phyloP scores from a whole-genome alignment of 2,113 vertebrate species.

The Cyprinodon tularosa region DNA sequence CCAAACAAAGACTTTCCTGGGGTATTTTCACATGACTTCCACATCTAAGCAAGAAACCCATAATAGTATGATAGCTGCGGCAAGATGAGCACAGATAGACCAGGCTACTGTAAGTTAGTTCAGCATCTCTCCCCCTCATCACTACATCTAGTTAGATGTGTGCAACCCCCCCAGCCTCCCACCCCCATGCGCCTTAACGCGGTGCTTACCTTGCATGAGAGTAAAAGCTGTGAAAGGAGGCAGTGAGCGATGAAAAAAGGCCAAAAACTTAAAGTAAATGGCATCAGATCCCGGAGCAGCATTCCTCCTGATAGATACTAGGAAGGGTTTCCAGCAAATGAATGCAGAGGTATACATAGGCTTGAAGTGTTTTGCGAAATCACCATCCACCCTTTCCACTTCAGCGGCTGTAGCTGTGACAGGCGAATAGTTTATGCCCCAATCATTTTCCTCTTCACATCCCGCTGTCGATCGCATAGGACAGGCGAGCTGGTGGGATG shows the following conservation, averaged over 20 bases:
- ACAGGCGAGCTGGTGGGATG: constrained; percentile 61
- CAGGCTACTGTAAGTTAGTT: background rate
- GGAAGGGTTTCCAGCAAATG: constrained; percentile 70
- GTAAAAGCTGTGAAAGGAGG: constrained; percentile 78
- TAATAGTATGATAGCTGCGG: background rate
- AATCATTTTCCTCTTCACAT: constrained; percentile 71
- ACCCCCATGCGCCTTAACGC: constrained; percentile 50
- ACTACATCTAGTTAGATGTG: background rate
- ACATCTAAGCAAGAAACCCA: no score
- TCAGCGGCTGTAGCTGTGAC: constrained; percentile 70
- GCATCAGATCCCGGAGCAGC: constrained; percentile 78
- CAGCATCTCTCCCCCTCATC: background rate
- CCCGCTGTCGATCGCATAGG: constrained; percentile 72
- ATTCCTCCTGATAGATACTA: constrained; percentile 77
- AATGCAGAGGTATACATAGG: constrained; percentile 71
- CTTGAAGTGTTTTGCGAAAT: constrained; percentile 71
- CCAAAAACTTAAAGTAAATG: constrained; percentile 80
- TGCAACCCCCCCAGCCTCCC: background rate
- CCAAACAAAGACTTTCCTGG: background rate
- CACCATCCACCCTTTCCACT: constrained; percentile 75
- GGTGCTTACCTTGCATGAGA: constrained; percentile 80
- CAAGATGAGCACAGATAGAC: background rate
- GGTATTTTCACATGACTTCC: background rate
- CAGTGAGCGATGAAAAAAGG: constrained; percentile 80
- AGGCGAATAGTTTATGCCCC: constrained; percentile 76